A percentile compares a stretch with the other conserved stretches of the same genome.
These are phyloP conservation scores for Tenthredo distinguenda DNA, from an alignment of 2,888 invertebrate genomes.

Conservation along the genomic window DNA sequence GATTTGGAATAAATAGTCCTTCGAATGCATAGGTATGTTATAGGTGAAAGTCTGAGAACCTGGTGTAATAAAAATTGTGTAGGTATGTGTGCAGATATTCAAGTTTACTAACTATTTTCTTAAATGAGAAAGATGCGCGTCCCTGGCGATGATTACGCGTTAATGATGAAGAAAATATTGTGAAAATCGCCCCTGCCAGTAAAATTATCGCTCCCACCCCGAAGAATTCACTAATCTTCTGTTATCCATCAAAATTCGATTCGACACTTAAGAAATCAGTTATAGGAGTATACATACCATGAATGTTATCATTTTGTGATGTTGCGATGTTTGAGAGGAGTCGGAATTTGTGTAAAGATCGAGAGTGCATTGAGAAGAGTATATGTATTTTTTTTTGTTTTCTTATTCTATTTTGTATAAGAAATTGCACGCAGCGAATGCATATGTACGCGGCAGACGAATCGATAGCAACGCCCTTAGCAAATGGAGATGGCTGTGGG, in stretches of 20 bases:
- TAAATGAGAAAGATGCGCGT: neutral
- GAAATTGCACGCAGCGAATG: constrained; percentile 48
- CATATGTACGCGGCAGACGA: constrained; percentile 47
- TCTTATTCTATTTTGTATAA: neutral
- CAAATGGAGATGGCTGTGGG: constrained; percentile 48
- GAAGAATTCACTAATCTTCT: neutral
- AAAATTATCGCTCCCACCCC: neutral
- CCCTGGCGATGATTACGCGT: neutral
- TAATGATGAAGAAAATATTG: neutral
- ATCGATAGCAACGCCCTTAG: constrained; percentile 52
- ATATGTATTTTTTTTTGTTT: neutral
- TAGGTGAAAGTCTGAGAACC: neutral
- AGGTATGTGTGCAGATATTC: neutral
- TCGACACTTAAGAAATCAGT: neutral
- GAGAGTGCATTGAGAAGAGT: neutral
- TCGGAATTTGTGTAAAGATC: neutral
- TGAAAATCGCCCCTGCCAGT: neutral
- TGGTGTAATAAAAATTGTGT: neutral
- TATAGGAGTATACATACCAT: neutral
- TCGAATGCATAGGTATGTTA: neutral
- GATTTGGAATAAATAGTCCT: neutral
- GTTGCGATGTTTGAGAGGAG: neutral
- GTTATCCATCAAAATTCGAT: neutral
- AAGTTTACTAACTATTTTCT: neutral
- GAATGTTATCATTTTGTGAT: neutral